phyloP scores from a whole-genome alignment of 2,888 invertebrate genomes.

The Drosophila aldrichi region DNA sequence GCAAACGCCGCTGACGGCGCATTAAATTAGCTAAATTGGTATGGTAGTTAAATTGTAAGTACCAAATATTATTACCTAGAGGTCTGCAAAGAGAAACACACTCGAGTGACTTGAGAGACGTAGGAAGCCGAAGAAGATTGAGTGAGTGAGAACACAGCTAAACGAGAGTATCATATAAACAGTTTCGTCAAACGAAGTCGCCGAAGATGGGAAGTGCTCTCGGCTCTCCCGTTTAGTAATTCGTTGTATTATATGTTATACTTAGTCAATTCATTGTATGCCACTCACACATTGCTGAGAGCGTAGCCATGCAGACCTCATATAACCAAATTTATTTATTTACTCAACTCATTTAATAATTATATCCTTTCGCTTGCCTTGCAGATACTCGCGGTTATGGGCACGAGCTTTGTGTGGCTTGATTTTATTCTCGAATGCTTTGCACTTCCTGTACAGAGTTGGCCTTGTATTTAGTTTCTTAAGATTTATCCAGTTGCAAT shows the following conservation, averaged over 20 bases:
- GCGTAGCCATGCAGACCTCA: no score
- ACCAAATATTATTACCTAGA: background rate
- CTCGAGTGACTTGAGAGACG: background rate
- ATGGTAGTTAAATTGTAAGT: conserved; percentile 71
- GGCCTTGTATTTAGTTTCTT: conserved; percentile 53
- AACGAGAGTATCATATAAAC: no score
- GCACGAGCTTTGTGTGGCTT: conserved; percentile 58
- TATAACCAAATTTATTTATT: background rate
- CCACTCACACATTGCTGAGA: no score
- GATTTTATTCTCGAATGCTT: conserved; percentile 42
- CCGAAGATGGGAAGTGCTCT: no score
- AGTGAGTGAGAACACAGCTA: no score
- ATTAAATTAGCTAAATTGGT: conserved; percentile 32
- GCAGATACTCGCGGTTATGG: conserved; percentile 67
- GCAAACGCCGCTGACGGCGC: conserved; percentile 63
- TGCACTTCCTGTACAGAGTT: conserved; percentile 60
- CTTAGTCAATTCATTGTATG: no score
- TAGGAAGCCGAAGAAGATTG: no score
- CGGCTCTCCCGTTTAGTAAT: no score
- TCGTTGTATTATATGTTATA: no score
- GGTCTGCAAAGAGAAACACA: background rate
- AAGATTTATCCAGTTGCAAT: conserved; percentile 69
- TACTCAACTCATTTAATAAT: background rate
- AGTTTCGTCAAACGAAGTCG: no score
- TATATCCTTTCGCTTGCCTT: background rate